These are phyloP conservation scores for Nomada ferruginata DNA, from an alignment of 2,888 invertebrate species.

Conservation along the genomic window DNA sequence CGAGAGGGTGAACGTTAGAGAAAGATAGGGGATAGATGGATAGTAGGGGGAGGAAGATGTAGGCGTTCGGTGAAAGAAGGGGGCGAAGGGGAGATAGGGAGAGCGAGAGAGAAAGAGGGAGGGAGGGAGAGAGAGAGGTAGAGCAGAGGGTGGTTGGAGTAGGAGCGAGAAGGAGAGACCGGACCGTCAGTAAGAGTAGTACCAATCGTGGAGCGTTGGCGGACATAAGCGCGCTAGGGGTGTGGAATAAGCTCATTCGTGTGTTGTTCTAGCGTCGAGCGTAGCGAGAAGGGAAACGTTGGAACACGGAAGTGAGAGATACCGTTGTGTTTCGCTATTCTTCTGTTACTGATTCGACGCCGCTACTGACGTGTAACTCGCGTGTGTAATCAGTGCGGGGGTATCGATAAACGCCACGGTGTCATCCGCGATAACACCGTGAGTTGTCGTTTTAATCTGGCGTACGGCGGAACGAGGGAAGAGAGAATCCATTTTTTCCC, in stretches of 20 bases:
- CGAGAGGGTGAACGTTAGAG: conserved; percentile 24
- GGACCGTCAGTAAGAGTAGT: conserved; percentile 68
- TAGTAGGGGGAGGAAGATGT: conserved; percentile 55
- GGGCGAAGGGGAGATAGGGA: conserved; percentile 3
- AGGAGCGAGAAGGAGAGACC: conserved; percentile 46
- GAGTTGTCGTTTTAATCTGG: conserved; percentile 48
- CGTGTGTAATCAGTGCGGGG: conserved; percentile 56
- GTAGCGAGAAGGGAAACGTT: conserved; percentile 45
- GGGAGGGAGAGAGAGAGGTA: conserved; percentile 8
- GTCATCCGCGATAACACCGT: conserved; percentile 40
- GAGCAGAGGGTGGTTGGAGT: conserved; percentile 10
- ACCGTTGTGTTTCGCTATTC: conserved; percentile 41
- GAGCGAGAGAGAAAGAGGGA: not conserved
- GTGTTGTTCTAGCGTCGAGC: conserved; percentile 65
- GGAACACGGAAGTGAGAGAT: conserved; percentile 56
- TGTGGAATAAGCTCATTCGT: conserved; percentile 70
- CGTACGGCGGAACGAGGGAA: not conserved
- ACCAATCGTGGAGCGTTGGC: conserved; percentile 69
- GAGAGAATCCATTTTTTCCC: conserved; percentile 24
- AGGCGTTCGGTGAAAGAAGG: conserved; percentile 30
- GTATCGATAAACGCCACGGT: conserved; percentile 20
- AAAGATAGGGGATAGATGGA: conserved; percentile 10
- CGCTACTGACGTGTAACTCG: conserved; percentile 22
- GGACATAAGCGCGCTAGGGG: conserved; percentile 71
- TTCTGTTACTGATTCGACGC: not conserved